Evolutionary conservation across 2,113 vertebrate genomes (phyloP).

Genomic region (Tetraodon nigroviridis): DNA sequence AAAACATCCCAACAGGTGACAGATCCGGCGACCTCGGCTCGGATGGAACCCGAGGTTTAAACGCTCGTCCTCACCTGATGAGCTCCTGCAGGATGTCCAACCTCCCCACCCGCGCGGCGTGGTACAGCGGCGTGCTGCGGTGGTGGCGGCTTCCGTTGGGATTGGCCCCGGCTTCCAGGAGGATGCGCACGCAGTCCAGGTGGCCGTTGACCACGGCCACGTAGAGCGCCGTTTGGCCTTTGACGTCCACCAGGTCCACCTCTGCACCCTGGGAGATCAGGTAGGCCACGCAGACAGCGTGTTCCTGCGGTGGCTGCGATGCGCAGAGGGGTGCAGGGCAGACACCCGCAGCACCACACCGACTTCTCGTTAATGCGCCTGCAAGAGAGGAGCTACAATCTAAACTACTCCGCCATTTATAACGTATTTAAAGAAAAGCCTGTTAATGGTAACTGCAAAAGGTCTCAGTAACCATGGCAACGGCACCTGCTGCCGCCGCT

Average conservation of each 20-base stretch:
- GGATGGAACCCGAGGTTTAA: neutral
- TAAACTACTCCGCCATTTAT: no score
- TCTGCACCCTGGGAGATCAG: slow-evolving; percentile 85
- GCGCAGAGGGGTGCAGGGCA: slow-evolving; percentile 88
- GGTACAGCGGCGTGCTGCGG: slow-evolving; percentile 90
- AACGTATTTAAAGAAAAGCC: no score
- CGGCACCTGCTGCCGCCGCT: no score
- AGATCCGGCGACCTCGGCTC: no score
- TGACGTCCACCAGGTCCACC: slow-evolving; percentile 91
- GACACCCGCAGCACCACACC: slow-evolving; percentile 89
- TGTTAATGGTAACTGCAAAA: no score
- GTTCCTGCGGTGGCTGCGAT: slow-evolving; percentile 87
- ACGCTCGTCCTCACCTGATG: slow-evolving; percentile 75
- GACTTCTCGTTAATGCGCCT: slow-evolving; percentile 94
- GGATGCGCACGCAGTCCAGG: slow-evolving; percentile 85
- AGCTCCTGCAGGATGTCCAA: slow-evolving; percentile 85
- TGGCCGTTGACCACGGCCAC: slow-evolving; percentile 91
- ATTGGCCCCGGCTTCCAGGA: slow-evolving; percentile 85
- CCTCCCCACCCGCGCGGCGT: slow-evolving; percentile 82
- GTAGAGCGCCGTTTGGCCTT: slow-evolving; percentile 90
- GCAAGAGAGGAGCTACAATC: neutral
- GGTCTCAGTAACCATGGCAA: no score
- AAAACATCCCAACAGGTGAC: no score
- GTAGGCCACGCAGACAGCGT: slow-evolving; percentile 82
- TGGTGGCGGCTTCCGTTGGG: slow-evolving; percentile 92